Evolutionary conservation across 2,888 invertebrate genomes (phyloP), one percentile per base, ranked within the genome.

Genomic region (Hetaerina titia): DNA sequence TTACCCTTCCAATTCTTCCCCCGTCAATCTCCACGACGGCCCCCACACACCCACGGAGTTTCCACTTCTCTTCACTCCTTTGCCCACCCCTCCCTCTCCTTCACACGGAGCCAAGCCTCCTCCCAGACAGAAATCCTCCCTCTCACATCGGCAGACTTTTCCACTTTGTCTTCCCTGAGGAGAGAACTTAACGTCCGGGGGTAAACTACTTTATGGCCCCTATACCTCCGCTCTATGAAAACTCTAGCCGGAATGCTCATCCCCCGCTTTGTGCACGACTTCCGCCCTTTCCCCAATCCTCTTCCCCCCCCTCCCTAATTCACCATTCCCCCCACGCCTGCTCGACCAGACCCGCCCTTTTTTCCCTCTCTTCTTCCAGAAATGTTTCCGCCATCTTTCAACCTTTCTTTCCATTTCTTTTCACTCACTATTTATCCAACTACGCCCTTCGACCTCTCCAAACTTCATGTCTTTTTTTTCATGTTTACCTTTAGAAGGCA

Each of bases 181-280:
- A 74, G 69, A 69, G 64, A 92, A 92, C 92, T 92, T 92, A 74
- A 69, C 92, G 92, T 92, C 92, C 69, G n/a, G 56, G 92, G 92
- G 45, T 69, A 69, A 92, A 92, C 92, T 92, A 69, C 92, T 92
- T 92, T 92, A 90, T 90, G 90, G 69, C 64, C n/a, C 90, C 64
- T 88, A 89, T 19, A 89, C 89, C 69, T 63, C 69, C 56, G 92
- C 74, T 22, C 92, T 69, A 74, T 92, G 74, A 92, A 56, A 74
- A 69, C 69, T 69, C 92, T 69, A 22, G 13, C 19, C n/a, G 19
- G 56, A n/a, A 56, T 92, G 92, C n/a, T n/a, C 92, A 11, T 56
- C 74, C 69, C 31, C 22, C 19, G 60, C 89, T 89, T 57, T 89
- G 89, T 58, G 58, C 60, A 57, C 57, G 58, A n/a, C n/a, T 69